These are phyloP conservation scores for Acanthochromis polyacanthus DNA, from an alignment of 2,113 vertebrate species.

Conservation along the genomic window DNA sequence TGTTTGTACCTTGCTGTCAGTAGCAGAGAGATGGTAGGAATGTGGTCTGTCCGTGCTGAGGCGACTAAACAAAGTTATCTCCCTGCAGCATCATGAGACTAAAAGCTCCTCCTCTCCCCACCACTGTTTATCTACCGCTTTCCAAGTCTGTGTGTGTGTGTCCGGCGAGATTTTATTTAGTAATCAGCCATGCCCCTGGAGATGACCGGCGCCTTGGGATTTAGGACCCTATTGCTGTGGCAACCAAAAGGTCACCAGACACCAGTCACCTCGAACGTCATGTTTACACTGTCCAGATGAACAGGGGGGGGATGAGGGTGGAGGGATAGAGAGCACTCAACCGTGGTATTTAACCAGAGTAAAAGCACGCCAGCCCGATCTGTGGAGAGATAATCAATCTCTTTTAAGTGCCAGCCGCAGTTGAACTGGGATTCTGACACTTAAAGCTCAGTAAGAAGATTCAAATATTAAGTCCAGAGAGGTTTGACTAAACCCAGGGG, in stretches of 20 bases:
- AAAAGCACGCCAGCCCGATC: neutral
- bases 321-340: slow-evolving; percentile 8
- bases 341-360: slow-evolving; percentile 39
- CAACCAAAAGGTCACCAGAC: slow-evolving; percentile 78
- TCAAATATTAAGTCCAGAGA: neutral
- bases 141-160: slow-evolving; percentile 42
- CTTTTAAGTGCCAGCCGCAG: neutral
- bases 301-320: slow-evolving; percentile 26
- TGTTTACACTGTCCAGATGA: slow-evolving; percentile 72
- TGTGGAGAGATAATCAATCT: slow-evolving; percentile 2
- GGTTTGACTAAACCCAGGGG: neutral
- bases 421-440: neutral
- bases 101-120: slow-evolving; percentile 54
- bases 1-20: slow-evolving; percentile 30
- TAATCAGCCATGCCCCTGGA: slow-evolving; percentile 68
- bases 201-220: slow-evolving; percentile 64
- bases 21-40: slow-evolving; percentile 60
- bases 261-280: slow-evolving; percentile 72
- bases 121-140: slow-evolving; percentile 66
- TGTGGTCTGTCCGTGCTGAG: slow-evolving; percentile 62
- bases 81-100: slow-evolving; percentile 72
- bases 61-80: slow-evolving; percentile 77
- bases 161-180: slow-evolving; percentile 70
- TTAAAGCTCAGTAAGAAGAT: neutral
- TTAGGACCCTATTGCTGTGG: slow-evolving; percentile 62